Base-by-base conservation (phyloP, 2,888 invertebrate genomes). In the Didymodactylos carnosus region DNA sequence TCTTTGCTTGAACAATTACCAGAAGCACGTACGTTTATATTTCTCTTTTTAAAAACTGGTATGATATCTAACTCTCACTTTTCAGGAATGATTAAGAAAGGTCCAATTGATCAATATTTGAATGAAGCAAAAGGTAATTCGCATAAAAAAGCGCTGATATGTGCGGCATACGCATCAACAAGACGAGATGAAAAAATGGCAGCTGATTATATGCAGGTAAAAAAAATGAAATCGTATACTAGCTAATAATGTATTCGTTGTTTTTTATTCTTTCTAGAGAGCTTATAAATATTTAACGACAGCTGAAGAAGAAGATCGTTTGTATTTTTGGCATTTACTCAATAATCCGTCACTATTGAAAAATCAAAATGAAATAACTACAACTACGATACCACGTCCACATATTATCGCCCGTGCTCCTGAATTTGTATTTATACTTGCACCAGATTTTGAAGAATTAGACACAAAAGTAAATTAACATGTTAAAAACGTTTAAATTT, bases 271-370 rank as follows among this genome's bases (percentile, higher is more conserved):
- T 23, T 41, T 49, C n/a, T 40, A 74, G 74, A 74, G 62, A 71
- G 74, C 74, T 6, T 51, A 71, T 69, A 46, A 74, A 70, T 39
- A 40, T 69, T 35, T 74, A 19, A 29, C 49, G 29, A 39, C 69
- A 49, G 70, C 73, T 27, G 73, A 73, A 73, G 23, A 25, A 39
- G 73, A 69, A 27, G 73, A 73, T 51, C 49, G 62, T 39, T 35
- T 73, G 10, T 70, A 70, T 25, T 73, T 70, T 39, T 39, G 49
- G 39, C 49, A 73, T n/a, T 70, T 70, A 39, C 49, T 49, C 16
- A 70, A 70, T 35, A 3, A 70, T 8, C 27, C 69, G 27, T 16
- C 74, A 27, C n/a, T n/a, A n/a, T n/a, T 46, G 19, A 46, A 46
- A 46, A n/a, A 19, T n/a, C 19, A 46, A 46, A 35, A 74, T 53